Percentiles rank a stretch among this genome's conserved stretches.
Conservation (phyloP, 2,797 vertebrate genomes). For the Lutra lutra region DNA sequence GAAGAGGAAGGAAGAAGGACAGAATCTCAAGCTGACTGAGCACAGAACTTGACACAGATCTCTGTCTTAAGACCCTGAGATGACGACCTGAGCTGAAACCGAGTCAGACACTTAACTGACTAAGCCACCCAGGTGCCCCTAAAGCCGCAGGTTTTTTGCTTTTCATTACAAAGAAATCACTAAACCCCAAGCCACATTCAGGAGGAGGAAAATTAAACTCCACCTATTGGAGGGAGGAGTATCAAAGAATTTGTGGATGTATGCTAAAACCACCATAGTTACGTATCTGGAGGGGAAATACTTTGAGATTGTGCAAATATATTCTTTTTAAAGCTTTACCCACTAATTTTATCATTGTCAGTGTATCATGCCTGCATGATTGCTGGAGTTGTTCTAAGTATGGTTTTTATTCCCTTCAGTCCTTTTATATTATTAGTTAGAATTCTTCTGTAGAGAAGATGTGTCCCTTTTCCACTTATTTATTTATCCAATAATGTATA, state of each 20-base stretch:
- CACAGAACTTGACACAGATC: not conserved
- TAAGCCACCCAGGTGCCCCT: not conserved
- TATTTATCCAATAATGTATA: not conserved
- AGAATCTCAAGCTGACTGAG: not conserved
- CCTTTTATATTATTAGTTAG: not conserved
- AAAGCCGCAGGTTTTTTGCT: not conserved
- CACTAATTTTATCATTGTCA: not conserved
- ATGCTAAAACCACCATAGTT: not conserved
- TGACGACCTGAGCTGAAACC: not conserved
- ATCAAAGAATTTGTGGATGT: slow-evolving; percentile 8
- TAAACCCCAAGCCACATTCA: not conserved
- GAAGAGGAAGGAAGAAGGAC: not conserved
- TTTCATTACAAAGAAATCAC: not conserved
- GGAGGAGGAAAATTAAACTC: not conserved
- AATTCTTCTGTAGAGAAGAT: not conserved
- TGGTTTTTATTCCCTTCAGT: not conserved
- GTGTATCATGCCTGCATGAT: not conserved
- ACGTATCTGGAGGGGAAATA: not conserved
- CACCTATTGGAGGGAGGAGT: not conserved
- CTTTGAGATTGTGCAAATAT: not conserved
- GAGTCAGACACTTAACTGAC: not conserved
- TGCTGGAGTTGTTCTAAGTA: not conserved
- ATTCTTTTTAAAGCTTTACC: slow-evolving; percentile 18
- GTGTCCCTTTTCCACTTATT: not conserved
- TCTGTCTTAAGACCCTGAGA: not conserved